Conservation (phyloP, 2,888 invertebrate species). For the Leucophenga montana region DNA sequence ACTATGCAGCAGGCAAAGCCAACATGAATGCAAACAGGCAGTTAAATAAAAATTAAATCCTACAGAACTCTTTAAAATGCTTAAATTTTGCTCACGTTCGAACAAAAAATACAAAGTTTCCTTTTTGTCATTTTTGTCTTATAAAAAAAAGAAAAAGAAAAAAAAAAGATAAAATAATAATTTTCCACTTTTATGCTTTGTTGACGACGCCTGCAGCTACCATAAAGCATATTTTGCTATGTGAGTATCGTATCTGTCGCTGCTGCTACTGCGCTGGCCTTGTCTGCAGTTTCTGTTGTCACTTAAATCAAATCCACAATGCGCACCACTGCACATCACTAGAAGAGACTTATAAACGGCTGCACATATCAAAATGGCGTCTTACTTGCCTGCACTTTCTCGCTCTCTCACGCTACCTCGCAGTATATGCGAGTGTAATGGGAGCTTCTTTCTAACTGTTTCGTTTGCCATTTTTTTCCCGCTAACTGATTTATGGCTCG, state of each 20-base stretch:
- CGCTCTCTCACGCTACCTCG: too few species aligned
- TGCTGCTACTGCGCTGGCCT: slow-evolving; percentile 40
- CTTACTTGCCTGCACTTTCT: neutral
- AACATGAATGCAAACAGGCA: neutral
- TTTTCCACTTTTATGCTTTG: slow-evolving; percentile 35
- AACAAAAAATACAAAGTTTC: slow-evolving; percentile 45
- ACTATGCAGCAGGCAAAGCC: neutral
- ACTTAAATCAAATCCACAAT: slow-evolving; percentile 37
- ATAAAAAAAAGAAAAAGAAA: too few species aligned
- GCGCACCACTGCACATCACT: slow-evolving; percentile 4
- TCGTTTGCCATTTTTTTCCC: slow-evolving; percentile 20
- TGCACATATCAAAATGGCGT: slow-evolving; percentile 22
- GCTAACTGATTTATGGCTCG: neutral
- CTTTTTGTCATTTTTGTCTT: slow-evolving; percentile 39
- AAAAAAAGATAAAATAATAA: too few species aligned
- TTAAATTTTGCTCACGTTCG: slow-evolving; percentile 60
- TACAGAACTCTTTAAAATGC: slow-evolving; percentile 37
- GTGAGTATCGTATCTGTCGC: neutral
- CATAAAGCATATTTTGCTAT: slow-evolving; percentile 33
- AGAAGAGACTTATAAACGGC: neutral
- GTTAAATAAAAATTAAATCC: slow-evolving; percentile 2
- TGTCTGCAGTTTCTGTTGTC: slow-evolving; percentile 41
- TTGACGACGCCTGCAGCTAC: slow-evolving; percentile 29
- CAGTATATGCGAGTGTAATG: too few species aligned
- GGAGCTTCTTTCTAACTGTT: slow-evolving; percentile 37